Percentiles rank a stretch among this genome's conserved stretches.
Evolutionary conservation across 1,140 invertebrate genomes (phyloP).

Genomic region (Lordiphosa clarofinis): DNA sequence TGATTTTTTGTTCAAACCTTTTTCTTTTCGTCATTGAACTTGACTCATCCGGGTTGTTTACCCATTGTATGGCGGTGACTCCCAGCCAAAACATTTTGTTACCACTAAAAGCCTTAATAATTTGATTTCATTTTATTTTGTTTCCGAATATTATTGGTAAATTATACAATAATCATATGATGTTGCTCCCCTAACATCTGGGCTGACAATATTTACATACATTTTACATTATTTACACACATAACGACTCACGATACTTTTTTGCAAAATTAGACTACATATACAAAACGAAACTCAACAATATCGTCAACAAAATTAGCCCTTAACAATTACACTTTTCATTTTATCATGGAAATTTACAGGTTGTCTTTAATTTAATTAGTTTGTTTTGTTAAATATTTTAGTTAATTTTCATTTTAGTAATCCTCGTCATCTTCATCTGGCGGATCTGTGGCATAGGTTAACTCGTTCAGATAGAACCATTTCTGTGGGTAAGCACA

Average conservation of each 20-base stretch:
- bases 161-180: constrained; percentile 56
- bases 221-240: constrained; percentile 69
- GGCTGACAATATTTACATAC: constrained; percentile 20
- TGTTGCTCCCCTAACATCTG: constrained; percentile 31
- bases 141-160: constrained; percentile 62
- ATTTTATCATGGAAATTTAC: constrained; percentile 38
- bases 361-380: constrained; percentile 53
- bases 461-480: constrained; percentile 83
- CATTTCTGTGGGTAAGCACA: constrained; percentile 63
- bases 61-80: constrained; percentile 31
- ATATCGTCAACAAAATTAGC: constrained; percentile 58
- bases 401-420: constrained; percentile 52
- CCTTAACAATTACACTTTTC: constrained; percentile 50
- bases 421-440: constrained; percentile 80
- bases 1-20: constrained; percentile 28
- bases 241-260: constrained; percentile 21
- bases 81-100: constrained; percentile 49
- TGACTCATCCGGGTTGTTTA: constrained; percentile 69
- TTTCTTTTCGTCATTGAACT: constrained; percentile 72
- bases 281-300: constrained; percentile 71
- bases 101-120: constrained; percentile 10
- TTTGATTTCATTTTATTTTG: constrained; percentile 61
- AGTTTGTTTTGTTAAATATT: constrained; percentile 54
- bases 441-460: constrained; percentile 83
- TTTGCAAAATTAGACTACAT: constrained; percentile 53